These are phyloP conservation scores for Hemithea aestivaria DNA, from an alignment of 2,888 invertebrate genomes.

Conservation along the genomic window DNA sequence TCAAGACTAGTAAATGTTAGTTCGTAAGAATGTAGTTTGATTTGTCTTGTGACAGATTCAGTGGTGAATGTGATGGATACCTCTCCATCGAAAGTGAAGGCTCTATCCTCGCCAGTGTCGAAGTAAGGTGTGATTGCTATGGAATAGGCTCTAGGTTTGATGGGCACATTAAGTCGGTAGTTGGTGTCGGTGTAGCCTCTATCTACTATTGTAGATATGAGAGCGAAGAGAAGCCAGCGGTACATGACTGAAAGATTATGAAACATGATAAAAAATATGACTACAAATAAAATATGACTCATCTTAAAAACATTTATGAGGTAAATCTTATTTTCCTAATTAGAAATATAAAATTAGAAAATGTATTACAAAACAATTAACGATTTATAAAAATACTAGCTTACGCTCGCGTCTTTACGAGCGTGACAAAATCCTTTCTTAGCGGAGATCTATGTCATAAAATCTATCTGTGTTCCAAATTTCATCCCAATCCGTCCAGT, in stretches of 20 bases:
- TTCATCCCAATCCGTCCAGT: too few species aligned
- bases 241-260: constrained; percentile 54
- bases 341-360: too few species aligned
- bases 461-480: too few species aligned
- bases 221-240: constrained; percentile 31
- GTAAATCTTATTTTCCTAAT: too few species aligned
- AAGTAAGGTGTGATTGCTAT: constrained; percentile 76
- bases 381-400: too few species aligned
- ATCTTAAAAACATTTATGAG: too few species aligned
- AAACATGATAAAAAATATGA: neutral
- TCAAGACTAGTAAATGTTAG: constrained; percentile 46
- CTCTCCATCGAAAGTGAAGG: constrained; percentile 70
- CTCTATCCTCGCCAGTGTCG: constrained; percentile 50
- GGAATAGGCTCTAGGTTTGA: constrained; percentile 75
- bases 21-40: constrained; percentile 63
- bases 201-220: constrained; percentile 36
- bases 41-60: constrained; percentile 41
- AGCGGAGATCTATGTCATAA: too few species aligned
- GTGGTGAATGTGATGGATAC: constrained; percentile 60
- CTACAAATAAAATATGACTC: too few species aligned
- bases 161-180: constrained; percentile 56
- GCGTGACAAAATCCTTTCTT: too few species aligned
- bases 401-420: too few species aligned
- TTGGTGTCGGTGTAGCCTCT: constrained; percentile 46
- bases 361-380: too few species aligned